Percentiles rank a stretch among this genome's conserved stretches.
These are phyloP conservation scores for Oryzias javanicus DNA, from an alignment of 2,113 vertebrate genomes.

Conservation along the genomic window DNA sequence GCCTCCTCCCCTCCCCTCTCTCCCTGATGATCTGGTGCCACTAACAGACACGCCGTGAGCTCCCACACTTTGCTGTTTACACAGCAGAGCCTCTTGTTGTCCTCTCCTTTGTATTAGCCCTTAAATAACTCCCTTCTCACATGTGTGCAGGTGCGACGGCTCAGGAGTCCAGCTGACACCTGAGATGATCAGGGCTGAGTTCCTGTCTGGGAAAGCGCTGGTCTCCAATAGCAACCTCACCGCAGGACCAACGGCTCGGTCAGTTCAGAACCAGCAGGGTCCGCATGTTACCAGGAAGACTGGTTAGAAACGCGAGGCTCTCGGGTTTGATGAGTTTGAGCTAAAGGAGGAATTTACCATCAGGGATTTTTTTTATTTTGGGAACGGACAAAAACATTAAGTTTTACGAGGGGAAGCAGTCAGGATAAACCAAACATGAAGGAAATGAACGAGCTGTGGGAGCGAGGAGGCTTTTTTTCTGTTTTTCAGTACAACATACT, in stretches of 20 bases:
- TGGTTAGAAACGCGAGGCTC: not conserved
- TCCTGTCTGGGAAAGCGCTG: slow-evolving; percentile 53
- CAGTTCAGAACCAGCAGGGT: not conserved
- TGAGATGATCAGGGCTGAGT: slow-evolving; percentile 85
- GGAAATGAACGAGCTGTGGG: slow-evolving; percentile 9
- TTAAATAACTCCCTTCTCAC: not conserved
- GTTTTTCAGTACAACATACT: slow-evolving; percentile 27
- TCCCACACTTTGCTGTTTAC: not conserved
- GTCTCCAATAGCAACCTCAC: slow-evolving; percentile 34
- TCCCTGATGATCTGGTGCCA: slow-evolving; percentile 25
- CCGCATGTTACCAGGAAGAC: not conserved
- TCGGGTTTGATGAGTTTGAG: slow-evolving; percentile 14
- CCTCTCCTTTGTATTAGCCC: not conserved
- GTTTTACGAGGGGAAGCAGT: slow-evolving; percentile 26
- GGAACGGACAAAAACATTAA: slow-evolving; percentile 1
- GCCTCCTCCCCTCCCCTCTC: slow-evolving; percentile 34
- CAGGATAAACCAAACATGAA: slow-evolving; percentile 33
- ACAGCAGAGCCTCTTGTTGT: not conserved
- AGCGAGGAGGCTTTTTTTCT: not conserved
- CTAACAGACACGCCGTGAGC: slow-evolving; percentile 50
- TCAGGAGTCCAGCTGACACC: slow-evolving; percentile 74
- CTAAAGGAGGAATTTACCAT: not conserved
- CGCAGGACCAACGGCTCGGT: not conserved
- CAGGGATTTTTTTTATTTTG: slow-evolving; percentile 9
- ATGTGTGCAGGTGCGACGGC: slow-evolving; percentile 52